These are phyloP conservation scores for Mylabris phalerata DNA, from an alignment of 1,140 invertebrate species.

Conservation along the genomic window DNA sequence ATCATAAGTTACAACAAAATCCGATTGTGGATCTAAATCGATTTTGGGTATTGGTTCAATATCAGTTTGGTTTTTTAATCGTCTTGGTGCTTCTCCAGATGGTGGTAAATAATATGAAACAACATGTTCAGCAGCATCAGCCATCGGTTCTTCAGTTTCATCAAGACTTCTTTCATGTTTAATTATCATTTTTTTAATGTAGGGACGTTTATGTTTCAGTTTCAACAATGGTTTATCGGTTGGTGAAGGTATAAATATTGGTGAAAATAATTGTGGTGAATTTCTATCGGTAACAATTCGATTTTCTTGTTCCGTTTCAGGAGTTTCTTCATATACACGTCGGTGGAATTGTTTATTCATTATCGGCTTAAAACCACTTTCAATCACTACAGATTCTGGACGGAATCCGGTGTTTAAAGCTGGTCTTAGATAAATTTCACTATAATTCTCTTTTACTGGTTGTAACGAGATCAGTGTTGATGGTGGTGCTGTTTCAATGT, in stretches of 20 bases:
- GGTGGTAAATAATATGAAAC: slow-evolving; percentile 64
- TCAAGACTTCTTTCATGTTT: slow-evolving; percentile 26
- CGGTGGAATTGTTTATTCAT: slow-evolving; percentile 53
- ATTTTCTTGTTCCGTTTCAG: slow-evolving; percentile 40
- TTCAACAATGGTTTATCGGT: slow-evolving; percentile 44
- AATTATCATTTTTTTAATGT: slow-evolving; percentile 20
- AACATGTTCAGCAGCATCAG: slow-evolving; percentile 61
- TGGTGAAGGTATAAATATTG: slow-evolving; percentile 67
- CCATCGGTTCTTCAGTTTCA: slow-evolving; percentile 38
- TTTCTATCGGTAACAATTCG: slow-evolving; percentile 46
- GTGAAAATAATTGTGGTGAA: slow-evolving; percentile 55
- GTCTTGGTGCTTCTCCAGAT: slow-evolving; percentile 19
- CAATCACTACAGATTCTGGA: slow-evolving; percentile 70
- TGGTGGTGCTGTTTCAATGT: slow-evolving; percentile 18
- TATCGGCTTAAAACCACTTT: slow-evolving; percentile 76
- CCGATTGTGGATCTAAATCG: slow-evolving; percentile 42
- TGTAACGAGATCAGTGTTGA: slow-evolving; percentile 3
- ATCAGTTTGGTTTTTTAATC: slow-evolving; percentile 34
- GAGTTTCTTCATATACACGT: slow-evolving; percentile 43
- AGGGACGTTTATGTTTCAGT: slow-evolving; percentile 42
- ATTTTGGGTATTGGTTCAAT: slow-evolving; percentile 29
- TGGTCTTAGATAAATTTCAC: slow-evolving; percentile 29
- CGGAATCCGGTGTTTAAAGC: slow-evolving; percentile 69
- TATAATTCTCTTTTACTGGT: slow-evolving; percentile 1
- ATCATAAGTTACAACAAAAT: slow-evolving; percentile 62